phyloP scores from a whole-genome alignment of 92 coral and sea anemone species.

The Siderastrea radians region DNA sequence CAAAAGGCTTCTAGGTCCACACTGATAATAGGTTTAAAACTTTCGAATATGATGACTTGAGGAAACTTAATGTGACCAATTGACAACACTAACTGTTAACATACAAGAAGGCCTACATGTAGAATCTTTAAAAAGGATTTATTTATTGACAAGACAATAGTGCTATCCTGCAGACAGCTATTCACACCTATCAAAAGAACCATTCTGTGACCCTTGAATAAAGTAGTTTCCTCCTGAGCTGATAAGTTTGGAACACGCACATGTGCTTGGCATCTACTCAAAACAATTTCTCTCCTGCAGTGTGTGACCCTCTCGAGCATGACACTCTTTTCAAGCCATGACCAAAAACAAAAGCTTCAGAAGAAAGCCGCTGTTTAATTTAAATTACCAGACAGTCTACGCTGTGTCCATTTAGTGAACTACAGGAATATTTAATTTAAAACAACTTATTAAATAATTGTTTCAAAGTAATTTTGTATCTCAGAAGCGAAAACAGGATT shows the following conservation, averaged over 20 bases:
- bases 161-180: background rate
- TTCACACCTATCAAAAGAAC: slow-evolving; percentile 10
- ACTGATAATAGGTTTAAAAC: too few species aligned
- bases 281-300: background rate
- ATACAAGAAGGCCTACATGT: slow-evolving; percentile 3
- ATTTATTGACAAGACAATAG: background rate
- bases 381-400: background rate
- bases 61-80: too few species aligned
- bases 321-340: slow-evolving; percentile 3
- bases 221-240: background rate
- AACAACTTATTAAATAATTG: background rate
- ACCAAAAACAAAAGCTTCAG: slow-evolving; percentile 7
- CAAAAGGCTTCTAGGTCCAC: too few species aligned
- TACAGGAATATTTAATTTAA: background rate
- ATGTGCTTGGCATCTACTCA: slow-evolving; percentile 1
- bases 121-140: slow-evolving; percentile 9
- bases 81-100: too few species aligned
- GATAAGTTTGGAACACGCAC: background rate
- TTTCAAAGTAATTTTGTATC: background rate
- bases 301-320: background rate
- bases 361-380: background rate
- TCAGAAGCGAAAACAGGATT: background rate
- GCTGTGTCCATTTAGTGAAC: background rate
- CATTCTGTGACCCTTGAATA: background rate
- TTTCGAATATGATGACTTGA: too few species aligned